Percentiles rank a stretch among this genome's conserved stretches.
Evolutionary conservation across 2,888 invertebrate species (phyloP).

Genomic region (Drosophila diplacantha): DNA sequence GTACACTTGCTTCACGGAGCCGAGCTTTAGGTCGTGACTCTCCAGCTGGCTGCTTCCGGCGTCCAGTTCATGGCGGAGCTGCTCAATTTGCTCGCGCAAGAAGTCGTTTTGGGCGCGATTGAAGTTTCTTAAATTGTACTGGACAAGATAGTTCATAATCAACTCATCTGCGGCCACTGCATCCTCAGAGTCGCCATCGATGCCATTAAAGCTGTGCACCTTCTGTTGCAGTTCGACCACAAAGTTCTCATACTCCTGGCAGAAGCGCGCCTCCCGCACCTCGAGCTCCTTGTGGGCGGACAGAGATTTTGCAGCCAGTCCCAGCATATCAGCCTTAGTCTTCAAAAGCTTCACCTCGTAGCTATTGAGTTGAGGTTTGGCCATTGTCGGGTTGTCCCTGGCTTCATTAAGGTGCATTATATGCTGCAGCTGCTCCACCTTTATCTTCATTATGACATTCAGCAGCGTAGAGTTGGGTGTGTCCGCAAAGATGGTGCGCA

Average conservation of each 20-base stretch:
- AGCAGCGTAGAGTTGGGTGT: conserved; percentile 74
- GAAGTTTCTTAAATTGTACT: conserved; percentile 71
- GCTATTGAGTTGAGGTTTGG: conserved; percentile 55
- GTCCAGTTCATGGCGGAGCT: conserved; percentile 63
- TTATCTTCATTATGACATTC: conserved; percentile 70
- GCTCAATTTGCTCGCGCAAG: conserved; percentile 70
- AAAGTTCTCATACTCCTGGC: conserved; percentile 62
- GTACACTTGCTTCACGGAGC: conserved; percentile 74
- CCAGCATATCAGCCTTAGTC: conserved; percentile 69
- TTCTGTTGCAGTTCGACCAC: conserved; percentile 71
- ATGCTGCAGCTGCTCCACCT: conserved; percentile 74
- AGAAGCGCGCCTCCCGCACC: conserved; percentile 64
- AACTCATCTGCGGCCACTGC: conserved; percentile 62
- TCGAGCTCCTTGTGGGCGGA: conserved; percentile 61
- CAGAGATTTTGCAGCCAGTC: conserved; percentile 67
- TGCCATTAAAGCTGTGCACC: conserved; percentile 66
- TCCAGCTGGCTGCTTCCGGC: conserved; percentile 63
- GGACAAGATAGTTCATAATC: conserved; percentile 73
- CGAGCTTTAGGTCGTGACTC: conserved; percentile 72
- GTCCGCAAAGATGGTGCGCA: conserved; percentile 69
- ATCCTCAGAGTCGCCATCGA: conserved; percentile 46
- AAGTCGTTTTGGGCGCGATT: conserved; percentile 70
- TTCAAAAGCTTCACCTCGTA: conserved; percentile 73
- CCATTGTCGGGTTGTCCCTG: conserved; percentile 8
- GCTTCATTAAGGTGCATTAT: conserved; percentile 63